phyloP scores from a whole-genome alignment of 2,888 invertebrate genomes.

The Pristionchus mayeri region DNA sequence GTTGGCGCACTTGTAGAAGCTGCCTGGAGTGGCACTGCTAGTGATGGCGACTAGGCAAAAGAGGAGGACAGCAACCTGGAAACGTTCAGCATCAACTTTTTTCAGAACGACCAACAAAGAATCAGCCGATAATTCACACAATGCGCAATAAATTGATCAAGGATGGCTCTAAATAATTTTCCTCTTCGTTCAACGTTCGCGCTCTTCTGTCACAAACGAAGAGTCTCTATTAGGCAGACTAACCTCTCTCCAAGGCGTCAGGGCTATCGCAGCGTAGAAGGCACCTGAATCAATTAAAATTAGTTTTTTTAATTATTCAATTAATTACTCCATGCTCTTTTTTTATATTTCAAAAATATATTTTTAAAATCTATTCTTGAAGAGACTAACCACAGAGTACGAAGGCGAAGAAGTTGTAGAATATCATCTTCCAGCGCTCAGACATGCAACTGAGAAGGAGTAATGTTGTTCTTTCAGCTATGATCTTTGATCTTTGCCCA shows the following conservation, averaged over 20 bases:
- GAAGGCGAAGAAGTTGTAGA: constrained; percentile 42
- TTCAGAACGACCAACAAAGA: no score
- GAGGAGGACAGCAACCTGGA: constrained; percentile 27
- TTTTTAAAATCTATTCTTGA: background rate
- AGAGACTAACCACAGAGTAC: constrained; percentile 49
- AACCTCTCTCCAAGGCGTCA: constrained; percentile 26
- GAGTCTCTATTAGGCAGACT: background rate
- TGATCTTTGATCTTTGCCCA: no score
- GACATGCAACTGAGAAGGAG: constrained; percentile 27
- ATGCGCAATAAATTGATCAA: no score
- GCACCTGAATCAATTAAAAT: background rate
- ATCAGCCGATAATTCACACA: no score
- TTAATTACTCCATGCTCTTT: no score
- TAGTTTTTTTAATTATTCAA: background rate
- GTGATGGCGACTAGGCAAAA: constrained; percentile 36
- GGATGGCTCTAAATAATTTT: no score
- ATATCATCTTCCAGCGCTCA: constrained; percentile 39
- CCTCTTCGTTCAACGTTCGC: no score
- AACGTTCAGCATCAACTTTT: no score
- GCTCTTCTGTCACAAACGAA: no score
- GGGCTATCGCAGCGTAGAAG: constrained; percentile 23
- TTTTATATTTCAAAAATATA: background rate
- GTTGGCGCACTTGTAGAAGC: constrained; percentile 48
- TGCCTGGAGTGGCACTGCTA: constrained; percentile 40
- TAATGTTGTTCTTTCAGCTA: background rate